phyloP scores from a whole-genome alignment of 2,113 vertebrate genomes.

The Brienomyrus longianalis region DNA sequence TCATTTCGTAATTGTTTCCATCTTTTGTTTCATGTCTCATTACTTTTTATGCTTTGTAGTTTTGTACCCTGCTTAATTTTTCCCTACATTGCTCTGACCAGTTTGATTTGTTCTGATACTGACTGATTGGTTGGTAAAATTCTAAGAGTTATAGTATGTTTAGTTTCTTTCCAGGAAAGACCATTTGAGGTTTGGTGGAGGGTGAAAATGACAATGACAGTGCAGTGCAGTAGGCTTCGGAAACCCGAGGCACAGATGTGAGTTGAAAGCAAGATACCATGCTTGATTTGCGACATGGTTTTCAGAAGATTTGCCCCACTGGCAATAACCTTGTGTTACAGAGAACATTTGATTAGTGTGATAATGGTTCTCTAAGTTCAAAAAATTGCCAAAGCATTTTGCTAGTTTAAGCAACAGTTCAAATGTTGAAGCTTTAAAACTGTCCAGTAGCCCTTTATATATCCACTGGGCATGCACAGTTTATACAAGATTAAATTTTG shows the following conservation, averaged over 20 bases:
- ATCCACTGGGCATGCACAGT: not conserved
- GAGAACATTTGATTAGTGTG: not conserved
- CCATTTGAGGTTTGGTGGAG: not conserved
- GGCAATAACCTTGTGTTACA: constrained; percentile 1
- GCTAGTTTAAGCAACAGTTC: not conserved
- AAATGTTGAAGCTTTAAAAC: not conserved
- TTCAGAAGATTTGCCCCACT: not conserved
- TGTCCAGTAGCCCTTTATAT: not conserved
- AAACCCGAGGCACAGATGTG: not conserved
- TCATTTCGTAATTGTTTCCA: not conserved
- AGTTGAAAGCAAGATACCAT: not conserved
- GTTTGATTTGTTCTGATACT: not conserved
- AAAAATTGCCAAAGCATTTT: not conserved
- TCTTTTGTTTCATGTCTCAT: not conserved
- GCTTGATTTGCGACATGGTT: not conserved
- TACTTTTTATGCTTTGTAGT: not conserved
- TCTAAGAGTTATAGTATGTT: not conserved
- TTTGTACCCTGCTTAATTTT: not conserved
- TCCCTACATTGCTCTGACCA: not conserved
- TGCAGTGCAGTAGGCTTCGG: not conserved
- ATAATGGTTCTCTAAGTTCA: constrained; percentile 1
- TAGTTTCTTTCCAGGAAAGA: not conserved
- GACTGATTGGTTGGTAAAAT: not conserved
- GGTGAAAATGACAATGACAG: not conserved
- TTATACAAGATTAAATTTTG: not conserved